Percentiles rank a stretch among this genome's conserved stretches.
Evolutionary conservation across 1,140 invertebrate genomes (phyloP).

Genomic region (Coptotermes formosanus): DNA sequence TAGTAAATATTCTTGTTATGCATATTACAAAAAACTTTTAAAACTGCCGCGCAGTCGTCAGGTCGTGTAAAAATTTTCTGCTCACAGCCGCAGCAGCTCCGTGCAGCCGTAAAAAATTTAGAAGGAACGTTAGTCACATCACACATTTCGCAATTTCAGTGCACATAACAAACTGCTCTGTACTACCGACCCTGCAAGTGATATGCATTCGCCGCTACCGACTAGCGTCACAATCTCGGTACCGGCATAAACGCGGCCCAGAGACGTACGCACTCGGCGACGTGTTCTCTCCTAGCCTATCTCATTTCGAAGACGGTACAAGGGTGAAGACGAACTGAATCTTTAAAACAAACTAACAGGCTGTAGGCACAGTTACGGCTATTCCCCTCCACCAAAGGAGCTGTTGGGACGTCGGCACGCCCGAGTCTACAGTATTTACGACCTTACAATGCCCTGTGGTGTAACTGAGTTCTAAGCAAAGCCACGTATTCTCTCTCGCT

Average conservation of each 20-base stretch:
- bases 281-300: neutral
- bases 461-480: neutral
- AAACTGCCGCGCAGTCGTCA: no score
- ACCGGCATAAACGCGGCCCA: neutral
- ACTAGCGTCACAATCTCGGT: neutral
- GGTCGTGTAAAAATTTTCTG: no score
- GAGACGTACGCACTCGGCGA: neutral
- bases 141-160: neutral
- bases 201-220: neutral
- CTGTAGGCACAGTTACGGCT: neutral
- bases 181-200: neutral
- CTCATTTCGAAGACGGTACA: neutral
- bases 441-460: constrained; percentile 24
- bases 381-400: neutral
- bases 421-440: neutral
- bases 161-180: neutral
- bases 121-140: no score
- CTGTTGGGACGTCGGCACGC: neutral
- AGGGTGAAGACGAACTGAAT: neutral
- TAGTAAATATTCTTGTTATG: no score
- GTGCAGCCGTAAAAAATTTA: no score
- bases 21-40: no score
- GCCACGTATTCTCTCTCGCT: neutral
- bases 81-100: no score
- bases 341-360: neutral